Evolutionary conservation across 2,797 vertebrate genomes (phyloP).

Genomic region (Chloroceryle inda): DNA sequence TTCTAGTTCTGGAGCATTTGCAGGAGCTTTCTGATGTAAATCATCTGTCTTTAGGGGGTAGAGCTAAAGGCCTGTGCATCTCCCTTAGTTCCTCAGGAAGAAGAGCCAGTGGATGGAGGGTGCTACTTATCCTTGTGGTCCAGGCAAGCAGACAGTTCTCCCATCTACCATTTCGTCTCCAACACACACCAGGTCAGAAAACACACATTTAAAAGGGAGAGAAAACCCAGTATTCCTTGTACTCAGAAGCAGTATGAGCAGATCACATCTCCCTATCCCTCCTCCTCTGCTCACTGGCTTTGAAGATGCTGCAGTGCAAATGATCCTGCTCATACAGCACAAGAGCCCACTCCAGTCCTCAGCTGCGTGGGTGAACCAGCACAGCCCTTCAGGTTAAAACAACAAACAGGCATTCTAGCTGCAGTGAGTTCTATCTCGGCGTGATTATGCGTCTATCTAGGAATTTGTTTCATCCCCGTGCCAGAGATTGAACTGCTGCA

Average conservation of each 20-base stretch:
- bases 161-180: fast-evolving
- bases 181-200: fast-evolving
- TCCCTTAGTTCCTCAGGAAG: background rate
- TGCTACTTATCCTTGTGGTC: background rate
- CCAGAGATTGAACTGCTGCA: conserved; percentile 12
- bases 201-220: background rate
- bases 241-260: background rate
- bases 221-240: background rate
- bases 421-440: fast-evolving
- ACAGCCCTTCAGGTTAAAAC: conserved; percentile 2
- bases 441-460: conserved; percentile 7
- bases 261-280: background rate
- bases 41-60: fast-evolving
- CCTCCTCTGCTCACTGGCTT: background rate
- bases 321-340: background rate
- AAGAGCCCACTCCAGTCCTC: background rate
- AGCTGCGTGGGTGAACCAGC: background rate
- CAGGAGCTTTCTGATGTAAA: background rate
- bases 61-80: background rate
- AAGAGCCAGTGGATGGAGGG: background rate
- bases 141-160: background rate
- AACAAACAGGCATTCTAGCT: background rate
- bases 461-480: conserved; percentile 35
- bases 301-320: background rate
- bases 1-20: background rate